A percentile compares a stretch with the other conserved stretches of the same genome.
These are phyloP conservation scores for Pipistrellus pygmaeus DNA, from an alignment of 2,797 vertebrate species.

Conservation along the genomic window DNA sequence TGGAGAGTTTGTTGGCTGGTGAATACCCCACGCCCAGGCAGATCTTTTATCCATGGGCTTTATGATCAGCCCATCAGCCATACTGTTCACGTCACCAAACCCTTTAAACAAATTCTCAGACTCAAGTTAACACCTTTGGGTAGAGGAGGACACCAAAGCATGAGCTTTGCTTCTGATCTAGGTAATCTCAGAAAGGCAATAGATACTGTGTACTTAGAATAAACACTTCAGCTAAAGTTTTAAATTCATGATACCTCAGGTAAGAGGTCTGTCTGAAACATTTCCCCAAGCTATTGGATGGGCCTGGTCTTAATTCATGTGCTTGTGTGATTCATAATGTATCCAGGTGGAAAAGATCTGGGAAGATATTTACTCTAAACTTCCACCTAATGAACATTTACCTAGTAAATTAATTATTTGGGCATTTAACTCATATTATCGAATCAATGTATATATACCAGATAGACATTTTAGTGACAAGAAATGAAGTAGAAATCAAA, in stretches of 20 bases:
- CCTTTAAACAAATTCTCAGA: constrained; percentile 23
- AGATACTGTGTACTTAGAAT: constrained; percentile 31
- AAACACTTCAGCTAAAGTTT: constrained; percentile 32
- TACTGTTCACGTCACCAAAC: not conserved
- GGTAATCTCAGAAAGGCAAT: constrained; percentile 48
- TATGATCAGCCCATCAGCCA: not conserved
- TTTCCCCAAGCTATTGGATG: constrained; percentile 38
- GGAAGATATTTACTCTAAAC: constrained; percentile 44
- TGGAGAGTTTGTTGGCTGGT: not conserved
- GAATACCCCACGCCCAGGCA: not conserved
- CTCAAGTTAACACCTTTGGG: not conserved
- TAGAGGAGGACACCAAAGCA: not conserved
- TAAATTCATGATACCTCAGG: not conserved
- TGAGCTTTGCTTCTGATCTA: constrained; percentile 44
- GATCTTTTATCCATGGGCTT: not conserved
- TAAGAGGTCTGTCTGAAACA: constrained; percentile 26
- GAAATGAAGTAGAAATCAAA: constrained; percentile 49
- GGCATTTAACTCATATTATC: constrained; percentile 27
- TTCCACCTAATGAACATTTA: constrained; percentile 62
- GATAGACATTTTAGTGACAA: constrained; percentile 49
- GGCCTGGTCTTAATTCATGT: not conserved
- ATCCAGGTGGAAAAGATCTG: constrained; percentile 28
- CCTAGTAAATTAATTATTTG: constrained; percentile 43
- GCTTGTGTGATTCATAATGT: constrained; percentile 47
- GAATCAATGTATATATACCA: constrained; percentile 52